A percentile compares a stretch with the other conserved stretches of the same genome.
These are phyloP conservation scores for Doris montereyensis DNA, from an alignment of 2,888 invertebrate species.

Conservation along the genomic window DNA sequence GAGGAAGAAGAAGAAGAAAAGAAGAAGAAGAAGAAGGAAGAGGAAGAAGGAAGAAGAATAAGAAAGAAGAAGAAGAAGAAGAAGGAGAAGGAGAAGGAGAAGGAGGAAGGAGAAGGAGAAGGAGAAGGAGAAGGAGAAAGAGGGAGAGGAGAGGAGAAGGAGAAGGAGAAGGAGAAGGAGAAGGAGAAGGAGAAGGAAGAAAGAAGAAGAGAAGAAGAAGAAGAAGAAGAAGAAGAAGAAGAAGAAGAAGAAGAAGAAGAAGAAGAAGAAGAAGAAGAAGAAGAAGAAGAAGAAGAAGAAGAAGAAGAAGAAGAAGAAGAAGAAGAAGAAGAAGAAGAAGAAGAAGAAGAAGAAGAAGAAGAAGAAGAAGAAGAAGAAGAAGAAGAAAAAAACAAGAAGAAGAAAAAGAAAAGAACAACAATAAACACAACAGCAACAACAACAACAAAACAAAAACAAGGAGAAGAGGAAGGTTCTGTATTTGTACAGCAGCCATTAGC, in stretches of 20 bases:
- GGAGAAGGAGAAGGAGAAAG: background rate
- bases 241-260: constrained; percentile 2
- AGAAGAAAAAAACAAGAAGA: too few species aligned
- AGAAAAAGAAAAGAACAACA: too few species aligned
- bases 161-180: background rate
- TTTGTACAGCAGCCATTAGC: too few species aligned
- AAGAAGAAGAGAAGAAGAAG: background rate
- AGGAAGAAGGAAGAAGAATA: too few species aligned
- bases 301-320: background rate
- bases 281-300: background rate
- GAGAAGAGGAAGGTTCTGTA: background rate
- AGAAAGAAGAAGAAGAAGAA: too few species aligned
- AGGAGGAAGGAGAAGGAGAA: background rate
- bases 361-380: background rate
- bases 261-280: background rate
- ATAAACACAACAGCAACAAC: too few species aligned
- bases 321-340: background rate
- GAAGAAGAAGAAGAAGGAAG: background rate
- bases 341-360: background rate
- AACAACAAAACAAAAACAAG: too few species aligned
- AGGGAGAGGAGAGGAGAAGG: background rate
- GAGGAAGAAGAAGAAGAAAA: too few species aligned
- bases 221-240: background rate
- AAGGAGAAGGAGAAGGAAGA: background rate
- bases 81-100: background rate